Percentiles rank a stretch among this genome's conserved stretches.
These are phyloP conservation scores for Xiphophorus birchmanni DNA, from an alignment of 2,797 vertebrate genomes.

Conservation along the genomic window DNA sequence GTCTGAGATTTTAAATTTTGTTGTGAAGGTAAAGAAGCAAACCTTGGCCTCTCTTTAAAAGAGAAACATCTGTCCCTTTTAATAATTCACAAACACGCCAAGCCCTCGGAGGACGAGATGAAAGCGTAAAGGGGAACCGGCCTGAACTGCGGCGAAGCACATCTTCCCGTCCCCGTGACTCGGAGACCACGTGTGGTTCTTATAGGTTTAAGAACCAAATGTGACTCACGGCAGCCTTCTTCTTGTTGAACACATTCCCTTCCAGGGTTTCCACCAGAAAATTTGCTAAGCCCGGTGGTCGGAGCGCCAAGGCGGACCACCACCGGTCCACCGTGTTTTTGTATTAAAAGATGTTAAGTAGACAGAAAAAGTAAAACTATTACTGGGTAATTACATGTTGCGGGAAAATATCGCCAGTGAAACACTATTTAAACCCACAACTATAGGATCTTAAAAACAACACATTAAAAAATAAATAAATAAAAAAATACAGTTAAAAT, in stretches of 20 bases:
- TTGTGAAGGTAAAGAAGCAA: conserved; percentile 11
- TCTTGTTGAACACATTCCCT: background rate
- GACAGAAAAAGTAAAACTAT: too few relatives aligned
- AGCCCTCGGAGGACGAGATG: conserved; percentile 5
- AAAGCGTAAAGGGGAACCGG: background rate
- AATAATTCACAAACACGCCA: conserved; percentile 34
- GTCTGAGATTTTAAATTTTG: background rate
- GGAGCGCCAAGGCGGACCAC: too few relatives aligned
- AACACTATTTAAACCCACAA: too few relatives aligned
- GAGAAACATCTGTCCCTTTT: conserved; percentile 29
- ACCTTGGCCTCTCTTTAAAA: conserved; percentile 5
- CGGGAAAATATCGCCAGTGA: too few relatives aligned
- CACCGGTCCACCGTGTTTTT: too few relatives aligned
- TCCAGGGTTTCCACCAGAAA: too few relatives aligned
- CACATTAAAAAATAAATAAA: too few relatives aligned
- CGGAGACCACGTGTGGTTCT: background rate
- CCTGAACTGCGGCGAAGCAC: background rate
- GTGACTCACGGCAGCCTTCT: conserved; percentile 13
- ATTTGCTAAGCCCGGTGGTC: too few relatives aligned
- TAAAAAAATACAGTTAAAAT: too few relatives aligned
- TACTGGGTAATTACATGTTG: too few relatives aligned
- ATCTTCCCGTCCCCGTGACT: background rate
- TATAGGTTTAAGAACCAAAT: background rate
- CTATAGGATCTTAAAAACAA: too few relatives aligned
- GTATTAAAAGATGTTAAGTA: too few relatives aligned